A percentile compares a stretch with the other conserved stretches of the same genome.
phyloP scores from a whole-genome alignment of 2,888 invertebrate genomes.

The Conchocele bisecta region DNA sequence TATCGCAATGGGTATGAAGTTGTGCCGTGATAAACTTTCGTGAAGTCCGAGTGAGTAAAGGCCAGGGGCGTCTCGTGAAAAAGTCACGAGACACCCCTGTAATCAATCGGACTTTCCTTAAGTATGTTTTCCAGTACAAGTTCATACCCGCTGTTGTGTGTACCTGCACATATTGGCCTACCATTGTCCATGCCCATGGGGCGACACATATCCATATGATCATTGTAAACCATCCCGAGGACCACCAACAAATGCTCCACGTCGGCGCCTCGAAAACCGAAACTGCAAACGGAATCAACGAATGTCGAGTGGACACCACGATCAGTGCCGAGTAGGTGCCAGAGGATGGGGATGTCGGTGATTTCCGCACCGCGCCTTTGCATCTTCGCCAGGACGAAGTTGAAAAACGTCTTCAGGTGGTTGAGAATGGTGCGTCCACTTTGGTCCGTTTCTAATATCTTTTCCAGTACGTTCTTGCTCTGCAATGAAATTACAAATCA shows the following conservation, averaged over 20 bases:
- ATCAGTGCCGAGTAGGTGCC: constrained; percentile 45
- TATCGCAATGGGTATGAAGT: no score
- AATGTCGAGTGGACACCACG: constrained; percentile 35
- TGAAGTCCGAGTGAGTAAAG: no score
- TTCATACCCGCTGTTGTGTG: no score
- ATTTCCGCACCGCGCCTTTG: constrained; percentile 32
- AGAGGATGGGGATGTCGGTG: constrained; percentile 51
- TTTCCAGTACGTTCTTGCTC: constrained; percentile 49
- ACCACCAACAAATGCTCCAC: constrained; percentile 23
- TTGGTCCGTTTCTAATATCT: constrained; percentile 12
- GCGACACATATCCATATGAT: constrained; percentile 36
- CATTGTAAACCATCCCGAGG: constrained; percentile 30
- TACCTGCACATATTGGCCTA: no score
- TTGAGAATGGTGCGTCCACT: constrained; percentile 30
- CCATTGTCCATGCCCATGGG: no score
- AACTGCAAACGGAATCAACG: constrained; percentile 18
- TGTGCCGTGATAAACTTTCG: no score
- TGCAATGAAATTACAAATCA: constrained; percentile 15
- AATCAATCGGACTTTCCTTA: no score
- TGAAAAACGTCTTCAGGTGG: constrained; percentile 54
- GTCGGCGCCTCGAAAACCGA: constrained; percentile 40
- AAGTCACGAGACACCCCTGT: no score
- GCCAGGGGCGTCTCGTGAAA: no score
- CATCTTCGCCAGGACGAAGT: constrained; percentile 46
- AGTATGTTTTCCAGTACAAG: no score